These are phyloP conservation scores for Channa maculata DNA, from an alignment of 2,113 vertebrate species.

Conservation along the genomic window DNA sequence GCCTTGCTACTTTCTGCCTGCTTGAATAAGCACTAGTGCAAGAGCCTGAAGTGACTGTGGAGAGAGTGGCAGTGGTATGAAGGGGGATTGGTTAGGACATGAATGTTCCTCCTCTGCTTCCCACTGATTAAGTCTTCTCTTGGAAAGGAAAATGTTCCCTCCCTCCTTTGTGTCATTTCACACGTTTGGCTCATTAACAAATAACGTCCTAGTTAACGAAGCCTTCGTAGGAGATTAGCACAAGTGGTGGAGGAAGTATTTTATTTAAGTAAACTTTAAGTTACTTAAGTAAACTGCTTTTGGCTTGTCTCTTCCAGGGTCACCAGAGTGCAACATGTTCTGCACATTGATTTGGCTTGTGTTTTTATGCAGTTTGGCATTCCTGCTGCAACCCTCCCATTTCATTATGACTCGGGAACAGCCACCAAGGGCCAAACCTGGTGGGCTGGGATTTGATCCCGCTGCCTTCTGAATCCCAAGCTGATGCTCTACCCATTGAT, in stretches of 20 bases:
- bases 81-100: constrained; percentile 65
- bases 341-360: too few species aligned
- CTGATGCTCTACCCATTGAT: too few species aligned
- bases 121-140: constrained; percentile 35
- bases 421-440: too few species aligned
- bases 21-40: constrained; percentile 62
- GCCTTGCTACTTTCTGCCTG: constrained; percentile 52
- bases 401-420: too few species aligned
- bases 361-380: too few species aligned
- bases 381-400: too few species aligned
- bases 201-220: constrained; percentile 27
- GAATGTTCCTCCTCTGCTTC: constrained; percentile 52
- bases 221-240: constrained; percentile 4
- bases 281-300: too few species aligned
- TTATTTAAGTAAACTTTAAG: too few species aligned
- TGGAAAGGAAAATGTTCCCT: constrained; percentile 58
- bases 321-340: too few species aligned
- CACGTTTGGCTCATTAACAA: constrained; percentile 20
- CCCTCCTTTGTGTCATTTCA: constrained; percentile 63
- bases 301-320: too few species aligned
- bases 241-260: not conserved
- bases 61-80: constrained; percentile 45
- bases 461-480: too few species aligned
- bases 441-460: too few species aligned
- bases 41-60: constrained; percentile 52